These are phyloP conservation scores for Meiosimyza decipiens DNA, from an alignment of 2,888 invertebrate species.

Conservation along the genomic window DNA sequence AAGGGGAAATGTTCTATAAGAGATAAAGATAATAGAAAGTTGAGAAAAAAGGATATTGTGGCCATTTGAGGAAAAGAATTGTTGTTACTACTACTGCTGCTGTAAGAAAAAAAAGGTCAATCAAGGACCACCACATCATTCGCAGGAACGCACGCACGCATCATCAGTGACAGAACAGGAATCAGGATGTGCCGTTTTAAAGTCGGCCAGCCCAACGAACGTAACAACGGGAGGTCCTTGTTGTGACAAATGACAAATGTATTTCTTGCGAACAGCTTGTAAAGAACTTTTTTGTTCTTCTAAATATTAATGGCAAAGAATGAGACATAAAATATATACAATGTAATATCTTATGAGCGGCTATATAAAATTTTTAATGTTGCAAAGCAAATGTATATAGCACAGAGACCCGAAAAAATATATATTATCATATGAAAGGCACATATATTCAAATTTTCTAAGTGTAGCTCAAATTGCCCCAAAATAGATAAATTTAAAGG, in stretches of 20 bases:
- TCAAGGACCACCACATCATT: slow-evolving; percentile 49
- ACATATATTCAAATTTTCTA: too few species aligned
- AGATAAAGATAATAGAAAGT: slow-evolving; percentile 10
- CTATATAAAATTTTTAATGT: too few species aligned
- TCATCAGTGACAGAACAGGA: slow-evolving; percentile 34
- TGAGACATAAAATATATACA: slow-evolving; percentile 7
- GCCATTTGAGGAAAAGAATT: slow-evolving; percentile 54
- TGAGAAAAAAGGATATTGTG: slow-evolving; percentile 56
- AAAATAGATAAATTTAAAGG: too few species aligned
- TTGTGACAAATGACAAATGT: slow-evolving; percentile 61
- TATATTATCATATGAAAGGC: too few species aligned
- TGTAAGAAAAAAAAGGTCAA: slow-evolving; percentile 47
- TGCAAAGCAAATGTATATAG: too few species aligned
- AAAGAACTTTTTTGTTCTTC: neutral
- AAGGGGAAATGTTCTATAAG: neutral
- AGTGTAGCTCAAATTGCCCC: too few species aligned
- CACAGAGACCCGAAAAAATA: too few species aligned
- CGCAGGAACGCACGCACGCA: slow-evolving; percentile 43
- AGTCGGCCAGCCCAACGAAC: slow-evolving; percentile 32
- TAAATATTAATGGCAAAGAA: neutral
- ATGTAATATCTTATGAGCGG: neutral
- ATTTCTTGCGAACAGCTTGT: slow-evolving; percentile 52
- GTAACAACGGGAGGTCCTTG: slow-evolving; percentile 59
- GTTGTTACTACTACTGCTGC: slow-evolving; percentile 31
- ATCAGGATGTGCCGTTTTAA: slow-evolving; percentile 55